Percentiles rank a stretch among this genome's conserved stretches.
phyloP scores from a whole-genome alignment of 2,797 vertebrate species.

The Dermochelys coriacea region DNA sequence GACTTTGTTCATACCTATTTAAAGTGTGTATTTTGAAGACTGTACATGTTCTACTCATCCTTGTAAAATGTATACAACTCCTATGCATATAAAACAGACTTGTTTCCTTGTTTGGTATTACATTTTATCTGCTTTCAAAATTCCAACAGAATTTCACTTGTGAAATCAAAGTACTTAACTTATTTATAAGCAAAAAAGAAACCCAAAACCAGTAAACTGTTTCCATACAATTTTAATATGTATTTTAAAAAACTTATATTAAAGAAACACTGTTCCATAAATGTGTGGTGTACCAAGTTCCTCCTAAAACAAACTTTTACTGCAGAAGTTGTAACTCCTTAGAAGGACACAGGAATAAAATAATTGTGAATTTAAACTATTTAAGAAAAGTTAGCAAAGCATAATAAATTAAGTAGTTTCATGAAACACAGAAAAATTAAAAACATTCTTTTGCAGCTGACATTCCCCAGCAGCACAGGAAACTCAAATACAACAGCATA shows the following conservation, averaged over 20 bases:
- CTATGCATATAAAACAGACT: neutral
- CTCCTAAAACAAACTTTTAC: neutral
- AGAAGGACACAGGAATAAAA: neutral
- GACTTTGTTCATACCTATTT: neutral
- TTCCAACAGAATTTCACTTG: neutral
- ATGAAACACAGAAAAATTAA: neutral
- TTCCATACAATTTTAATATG: neutral
- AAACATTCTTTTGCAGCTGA: accelerated
- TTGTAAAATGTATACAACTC: neutral
- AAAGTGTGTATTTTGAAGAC: neutral
- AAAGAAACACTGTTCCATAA: neutral
- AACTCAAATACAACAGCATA: neutral
- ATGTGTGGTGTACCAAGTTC: neutral
- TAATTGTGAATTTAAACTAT: neutral
- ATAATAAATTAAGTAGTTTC: accelerated
- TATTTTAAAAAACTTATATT: constrained; percentile 39
- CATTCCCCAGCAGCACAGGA: neutral
- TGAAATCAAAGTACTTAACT: neutral
- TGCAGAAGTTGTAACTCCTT: neutral
- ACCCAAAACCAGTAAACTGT: accelerated
- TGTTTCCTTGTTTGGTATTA: neutral
- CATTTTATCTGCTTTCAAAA: constrained; percentile 10
- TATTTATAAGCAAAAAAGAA: neutral
- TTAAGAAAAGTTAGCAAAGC: neutral
- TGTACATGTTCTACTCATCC: neutral